These are phyloP conservation scores for Monoplex corrugatus DNA, from an alignment of 2,888 invertebrate species.

Conservation along the genomic window DNA sequence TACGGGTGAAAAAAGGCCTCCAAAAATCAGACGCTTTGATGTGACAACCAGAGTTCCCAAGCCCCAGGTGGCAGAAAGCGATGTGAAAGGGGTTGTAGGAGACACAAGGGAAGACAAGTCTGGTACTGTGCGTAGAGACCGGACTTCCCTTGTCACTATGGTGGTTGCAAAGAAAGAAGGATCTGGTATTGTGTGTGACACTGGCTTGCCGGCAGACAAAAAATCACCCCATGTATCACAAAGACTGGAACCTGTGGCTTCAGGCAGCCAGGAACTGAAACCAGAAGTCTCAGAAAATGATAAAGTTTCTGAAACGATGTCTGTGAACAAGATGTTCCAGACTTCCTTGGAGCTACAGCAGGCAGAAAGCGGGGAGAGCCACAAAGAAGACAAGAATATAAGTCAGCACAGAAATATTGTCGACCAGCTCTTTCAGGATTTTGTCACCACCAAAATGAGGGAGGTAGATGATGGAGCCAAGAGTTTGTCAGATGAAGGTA, in stretches of 20 bases:
- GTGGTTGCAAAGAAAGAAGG: neutral
- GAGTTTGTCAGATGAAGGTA: neutral
- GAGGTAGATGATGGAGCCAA: slow-evolving; percentile 60
- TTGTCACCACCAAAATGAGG: slow-evolving; percentile 68
- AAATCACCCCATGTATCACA: neutral
- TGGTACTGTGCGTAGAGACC: neutral
- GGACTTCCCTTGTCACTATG: neutral
- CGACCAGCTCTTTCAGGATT: slow-evolving; percentile 75
- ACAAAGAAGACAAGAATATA: neutral
- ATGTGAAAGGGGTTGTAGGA: neutral
- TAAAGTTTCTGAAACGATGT: neutral
- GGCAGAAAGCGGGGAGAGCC: neutral
- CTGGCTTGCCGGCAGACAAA: neutral
- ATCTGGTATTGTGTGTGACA: neutral
- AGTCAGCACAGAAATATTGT: slow-evolving; percentile 60
- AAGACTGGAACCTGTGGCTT: neutral
- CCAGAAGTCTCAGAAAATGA: neutral
- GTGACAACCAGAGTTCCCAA: slow-evolving; percentile 21
- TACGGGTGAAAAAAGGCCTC: neutral
- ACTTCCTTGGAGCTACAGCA: slow-evolving; percentile 26
- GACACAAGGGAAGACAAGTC: neutral
- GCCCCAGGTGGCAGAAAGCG: neutral
- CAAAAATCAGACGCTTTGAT: slow-evolving; percentile 34
- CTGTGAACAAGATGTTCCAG: slow-evolving; percentile 23
- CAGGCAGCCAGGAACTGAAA: neutral